Conservation (phyloP, 2,888 invertebrate genomes). For the Eutolmus rufibarbis region DNA sequence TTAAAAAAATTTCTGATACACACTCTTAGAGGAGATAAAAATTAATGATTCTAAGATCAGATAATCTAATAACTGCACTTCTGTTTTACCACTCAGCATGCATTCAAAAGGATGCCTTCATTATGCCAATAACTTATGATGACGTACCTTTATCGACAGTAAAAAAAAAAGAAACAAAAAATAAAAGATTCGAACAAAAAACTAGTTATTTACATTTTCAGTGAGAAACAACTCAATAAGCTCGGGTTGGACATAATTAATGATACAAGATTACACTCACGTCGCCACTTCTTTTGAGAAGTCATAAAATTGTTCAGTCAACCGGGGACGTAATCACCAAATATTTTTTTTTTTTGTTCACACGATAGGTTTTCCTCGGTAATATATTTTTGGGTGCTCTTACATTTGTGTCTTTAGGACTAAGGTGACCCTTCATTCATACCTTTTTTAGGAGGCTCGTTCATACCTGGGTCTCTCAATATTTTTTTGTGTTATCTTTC, state of each 20-base stretch:
- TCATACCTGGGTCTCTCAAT: neutral
- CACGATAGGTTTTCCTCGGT: neutral
- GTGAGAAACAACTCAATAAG: slow-evolving; percentile 38
- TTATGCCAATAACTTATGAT: slow-evolving; percentile 25
- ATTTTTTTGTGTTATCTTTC: neutral
- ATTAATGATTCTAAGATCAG: neutral
- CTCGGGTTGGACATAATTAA: slow-evolving; percentile 39
- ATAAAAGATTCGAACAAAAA: neutral
- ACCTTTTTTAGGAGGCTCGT: neutral
- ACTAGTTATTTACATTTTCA: slow-evolving; percentile 34
- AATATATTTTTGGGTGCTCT: neutral
- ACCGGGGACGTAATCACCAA: slow-evolving; percentile 5
- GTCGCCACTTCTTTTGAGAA: slow-evolving; percentile 28
- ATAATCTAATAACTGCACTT: neutral
- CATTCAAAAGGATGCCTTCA: neutral
- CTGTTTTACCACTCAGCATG: neutral
- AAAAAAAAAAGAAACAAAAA: neutral
- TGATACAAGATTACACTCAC: slow-evolving; percentile 29
- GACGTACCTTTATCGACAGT: neutral
- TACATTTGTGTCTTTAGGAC: neutral
- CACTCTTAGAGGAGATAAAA: neutral
- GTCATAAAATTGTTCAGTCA: slow-evolving; percentile 16
- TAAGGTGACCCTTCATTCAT: neutral
- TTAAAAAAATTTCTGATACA: neutral
- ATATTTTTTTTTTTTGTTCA: neutral